These are phyloP conservation scores for Brachypalpus laphriformis DNA, from an alignment of 2,888 invertebrate species.

Conservation along the genomic window DNA sequence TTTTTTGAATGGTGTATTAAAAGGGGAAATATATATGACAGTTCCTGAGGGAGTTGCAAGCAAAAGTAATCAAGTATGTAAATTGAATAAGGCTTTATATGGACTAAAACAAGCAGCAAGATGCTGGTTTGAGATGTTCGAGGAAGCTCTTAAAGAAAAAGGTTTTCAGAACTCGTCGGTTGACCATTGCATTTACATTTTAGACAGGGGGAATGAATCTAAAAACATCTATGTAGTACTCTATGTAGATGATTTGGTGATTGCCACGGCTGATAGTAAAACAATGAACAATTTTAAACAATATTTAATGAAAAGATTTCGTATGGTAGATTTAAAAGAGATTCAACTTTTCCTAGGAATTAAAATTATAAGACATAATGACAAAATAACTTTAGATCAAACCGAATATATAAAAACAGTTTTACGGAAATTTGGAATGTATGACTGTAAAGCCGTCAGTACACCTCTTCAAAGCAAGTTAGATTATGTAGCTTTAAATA, in stretches of 20 bases:
- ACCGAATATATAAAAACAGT: neutral
- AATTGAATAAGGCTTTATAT: constrained; percentile 62
- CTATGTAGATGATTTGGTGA: constrained; percentile 38
- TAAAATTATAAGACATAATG: constrained; percentile 43
- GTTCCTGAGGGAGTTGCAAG: constrained; percentile 44
- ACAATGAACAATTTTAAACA: constrained; percentile 68
- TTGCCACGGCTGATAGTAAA: constrained; percentile 50
- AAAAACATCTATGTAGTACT: constrained; percentile 56
- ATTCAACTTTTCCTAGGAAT: constrained; percentile 74
- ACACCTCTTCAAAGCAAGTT: constrained; percentile 75
- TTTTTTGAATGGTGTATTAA: constrained; percentile 62
- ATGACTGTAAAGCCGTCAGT: constrained; percentile 20
- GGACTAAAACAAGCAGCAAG: constrained; percentile 59
- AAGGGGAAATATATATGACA: constrained; percentile 68
- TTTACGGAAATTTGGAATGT: constrained; percentile 3
- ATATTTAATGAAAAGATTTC: constrained; percentile 72
- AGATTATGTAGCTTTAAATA: constrained; percentile 70
- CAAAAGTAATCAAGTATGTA: constrained; percentile 35
- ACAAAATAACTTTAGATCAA: neutral
- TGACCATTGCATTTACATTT: constrained; percentile 73
- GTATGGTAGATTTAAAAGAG: constrained; percentile 73
- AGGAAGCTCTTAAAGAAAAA: constrained; percentile 54
- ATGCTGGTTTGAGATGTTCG: constrained; percentile 62
- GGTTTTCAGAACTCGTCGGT: constrained; percentile 60
- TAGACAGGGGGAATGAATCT: constrained; percentile 25